These are phyloP conservation scores for Erinaceus europaeus DNA, from an alignment of 2,113 vertebrate genomes.

Conservation along the genomic window DNA sequence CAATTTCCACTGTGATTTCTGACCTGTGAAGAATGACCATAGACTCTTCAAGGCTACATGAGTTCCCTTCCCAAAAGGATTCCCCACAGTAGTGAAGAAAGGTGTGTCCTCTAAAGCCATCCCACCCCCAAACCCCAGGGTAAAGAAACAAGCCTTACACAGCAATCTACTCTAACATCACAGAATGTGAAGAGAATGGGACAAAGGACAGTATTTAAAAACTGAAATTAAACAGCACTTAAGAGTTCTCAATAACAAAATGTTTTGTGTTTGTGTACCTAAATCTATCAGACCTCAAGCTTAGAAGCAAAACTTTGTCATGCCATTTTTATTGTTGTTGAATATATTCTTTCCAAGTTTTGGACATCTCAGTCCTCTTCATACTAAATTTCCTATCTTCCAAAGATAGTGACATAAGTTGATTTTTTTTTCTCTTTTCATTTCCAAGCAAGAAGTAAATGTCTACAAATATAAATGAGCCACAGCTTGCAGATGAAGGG, in stretches of 20 bases:
- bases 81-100: background rate
- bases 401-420: constrained; percentile 17
- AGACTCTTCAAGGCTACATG: background rate
- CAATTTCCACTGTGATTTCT: background rate
- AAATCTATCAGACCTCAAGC: constrained; percentile 2
- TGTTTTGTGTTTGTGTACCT: too few species aligned
- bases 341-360: constrained; percentile 52
- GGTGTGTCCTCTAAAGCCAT: background rate
- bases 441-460: constrained; percentile 71
- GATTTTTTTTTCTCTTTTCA: background rate
- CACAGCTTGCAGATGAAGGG: constrained; percentile 73
- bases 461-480: constrained; percentile 77
- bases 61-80: background rate
- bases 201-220: background rate
- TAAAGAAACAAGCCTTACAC: background rate
- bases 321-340: background rate
- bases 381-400: constrained; percentile 53
- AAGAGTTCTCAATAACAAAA: background rate
- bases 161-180: background rate
- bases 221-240: constrained; percentile 6
- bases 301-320: constrained; percentile 3
- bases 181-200: background rate
- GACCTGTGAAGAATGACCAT: background rate
- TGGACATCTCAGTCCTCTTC: constrained; percentile 6
- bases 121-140: too few species aligned